Percentiles rank a stretch among this genome's conserved stretches.
Conservation (phyloP, 2,113 vertebrate species). For the Nycticebus coucang region DNA sequence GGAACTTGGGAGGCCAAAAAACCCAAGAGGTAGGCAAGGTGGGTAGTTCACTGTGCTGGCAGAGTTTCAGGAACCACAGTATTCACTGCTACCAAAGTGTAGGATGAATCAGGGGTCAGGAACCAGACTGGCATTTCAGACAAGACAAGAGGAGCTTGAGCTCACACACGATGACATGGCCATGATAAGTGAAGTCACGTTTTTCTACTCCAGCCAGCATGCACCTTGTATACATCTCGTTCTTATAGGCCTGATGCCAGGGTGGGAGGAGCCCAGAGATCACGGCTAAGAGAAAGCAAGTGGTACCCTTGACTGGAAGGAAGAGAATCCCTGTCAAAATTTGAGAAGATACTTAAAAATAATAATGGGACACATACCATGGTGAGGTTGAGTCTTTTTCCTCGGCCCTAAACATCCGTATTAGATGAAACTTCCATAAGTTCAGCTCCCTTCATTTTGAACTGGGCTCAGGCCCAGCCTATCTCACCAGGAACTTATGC, state of each 20-base stretch:
- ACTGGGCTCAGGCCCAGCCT: background rate
- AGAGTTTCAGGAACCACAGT: conserved; percentile 47
- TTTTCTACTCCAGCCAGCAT: background rate
- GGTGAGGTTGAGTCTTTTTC: background rate
- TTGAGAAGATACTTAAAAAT: background rate
- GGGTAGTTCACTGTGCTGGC: conserved; percentile 52
- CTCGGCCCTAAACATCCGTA: background rate
- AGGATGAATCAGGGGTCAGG: conserved; percentile 62
- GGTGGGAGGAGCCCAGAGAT: background rate
- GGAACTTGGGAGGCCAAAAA: background rate
- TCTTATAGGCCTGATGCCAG: background rate
- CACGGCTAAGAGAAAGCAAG: background rate
- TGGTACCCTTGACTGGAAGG: background rate
- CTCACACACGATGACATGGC: conserved; percentile 30
- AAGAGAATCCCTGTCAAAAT: background rate
- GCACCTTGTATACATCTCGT: background rate
- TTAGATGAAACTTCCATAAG: background rate
- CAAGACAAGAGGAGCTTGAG: conserved; percentile 10
- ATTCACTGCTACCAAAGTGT: background rate
- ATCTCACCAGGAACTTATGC: background rate
- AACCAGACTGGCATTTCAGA: conserved; percentile 39
- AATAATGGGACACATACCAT: background rate
- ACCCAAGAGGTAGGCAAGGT: conserved; percentile 47
- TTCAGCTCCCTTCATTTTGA: background rate
- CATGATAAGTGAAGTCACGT: background rate